A percentile compares a stretch with the other conserved stretches of the same genome.
Evolutionary conservation across 2,888 invertebrate species (phyloP).

Genomic region (Tromatobia lineatoria): DNA sequence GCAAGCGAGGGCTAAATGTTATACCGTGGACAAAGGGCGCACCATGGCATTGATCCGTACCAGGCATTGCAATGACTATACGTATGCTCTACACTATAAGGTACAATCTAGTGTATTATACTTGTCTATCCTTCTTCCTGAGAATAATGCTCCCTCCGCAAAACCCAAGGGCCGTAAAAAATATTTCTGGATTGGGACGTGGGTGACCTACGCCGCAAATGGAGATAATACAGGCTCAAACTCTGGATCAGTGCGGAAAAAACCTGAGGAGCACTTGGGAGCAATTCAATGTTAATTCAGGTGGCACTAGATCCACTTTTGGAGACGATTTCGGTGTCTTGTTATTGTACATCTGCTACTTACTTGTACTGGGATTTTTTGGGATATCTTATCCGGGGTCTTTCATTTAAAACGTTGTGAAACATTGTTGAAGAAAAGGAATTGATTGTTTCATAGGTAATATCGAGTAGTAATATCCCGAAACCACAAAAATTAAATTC

Average conservation of each 20-base stretch:
- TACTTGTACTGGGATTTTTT: background rate
- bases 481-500: too few species aligned
- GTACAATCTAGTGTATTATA: constrained; percentile 26
- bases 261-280: background rate
- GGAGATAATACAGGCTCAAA: background rate
- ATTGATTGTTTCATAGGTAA: too few species aligned
- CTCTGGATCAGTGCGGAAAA: background rate
- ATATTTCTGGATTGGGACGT: constrained; percentile 12
- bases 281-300: constrained; percentile 9
- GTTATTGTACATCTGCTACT: background rate
- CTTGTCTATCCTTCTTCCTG: background rate
- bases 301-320: constrained; percentile 10
- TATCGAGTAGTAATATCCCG: too few species aligned
- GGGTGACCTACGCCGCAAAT: background rate
- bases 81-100: background rate
- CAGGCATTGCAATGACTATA: constrained; percentile 2
- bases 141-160: constrained; percentile 19
- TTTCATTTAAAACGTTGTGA: too few species aligned
- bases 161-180: constrained; percentile 18
- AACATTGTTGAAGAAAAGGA: too few species aligned
- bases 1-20: constrained; percentile 62
- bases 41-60: constrained; percentile 14
- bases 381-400: too few species aligned
- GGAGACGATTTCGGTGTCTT: background rate
- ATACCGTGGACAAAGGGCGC: constrained; percentile 61